A percentile compares a stretch with the other conserved stretches of the same genome.
Conservation (phyloP, 2,113 vertebrate species). For the Coptodon bakossiorum region DNA sequence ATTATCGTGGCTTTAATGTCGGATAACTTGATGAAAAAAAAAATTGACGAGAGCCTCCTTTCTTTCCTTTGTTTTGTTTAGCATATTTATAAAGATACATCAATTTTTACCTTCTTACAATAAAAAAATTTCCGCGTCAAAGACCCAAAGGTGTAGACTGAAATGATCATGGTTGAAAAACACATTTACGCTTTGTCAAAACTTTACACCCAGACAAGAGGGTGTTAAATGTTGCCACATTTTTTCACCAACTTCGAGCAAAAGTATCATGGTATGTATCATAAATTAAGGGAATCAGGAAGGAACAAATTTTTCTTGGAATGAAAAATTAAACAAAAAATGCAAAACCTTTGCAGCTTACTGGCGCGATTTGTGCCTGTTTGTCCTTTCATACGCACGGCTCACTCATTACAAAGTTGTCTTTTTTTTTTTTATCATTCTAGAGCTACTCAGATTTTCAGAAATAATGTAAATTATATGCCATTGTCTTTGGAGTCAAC, state of each 20-base stretch:
- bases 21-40: background rate
- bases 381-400: background rate
- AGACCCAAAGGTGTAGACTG: background rate
- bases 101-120: background rate
- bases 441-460: background rate
- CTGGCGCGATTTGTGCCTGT: fast-evolving
- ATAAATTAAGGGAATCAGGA: background rate
- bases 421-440: background rate
- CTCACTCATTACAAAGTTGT: background rate
- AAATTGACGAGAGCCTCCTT: background rate
- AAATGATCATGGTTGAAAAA: background rate
- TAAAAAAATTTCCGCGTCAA: background rate
- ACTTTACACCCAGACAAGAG: background rate
- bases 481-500: background rate
- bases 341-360: fast-evolving
- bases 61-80: background rate
- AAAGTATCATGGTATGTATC: background rate
- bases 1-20: background rate
- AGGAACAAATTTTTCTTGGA: background rate
- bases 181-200: background rate
- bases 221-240: background rate
- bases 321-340: background rate
- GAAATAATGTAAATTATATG: background rate
- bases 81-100: background rate
- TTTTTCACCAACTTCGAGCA: background rate